phyloP scores from a whole-genome alignment of 2,888 invertebrate species.

The Eilema sororculum region DNA sequence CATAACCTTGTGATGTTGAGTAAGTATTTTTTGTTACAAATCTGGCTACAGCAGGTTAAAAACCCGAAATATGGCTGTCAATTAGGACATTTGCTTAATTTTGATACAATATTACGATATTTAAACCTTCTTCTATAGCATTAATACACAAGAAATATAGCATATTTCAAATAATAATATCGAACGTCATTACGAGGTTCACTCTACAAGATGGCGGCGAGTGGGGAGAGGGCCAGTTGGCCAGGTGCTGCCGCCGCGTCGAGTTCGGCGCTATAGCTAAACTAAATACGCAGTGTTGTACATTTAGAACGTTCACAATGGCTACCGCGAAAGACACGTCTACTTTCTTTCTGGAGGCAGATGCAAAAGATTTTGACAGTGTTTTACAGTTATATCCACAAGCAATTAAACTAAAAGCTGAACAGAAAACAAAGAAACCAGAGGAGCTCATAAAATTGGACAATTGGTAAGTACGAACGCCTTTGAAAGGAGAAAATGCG shows the following conservation, averaged over 20 bases:
- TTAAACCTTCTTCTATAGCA: conserved; percentile 44
- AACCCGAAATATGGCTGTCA: conserved; percentile 30
- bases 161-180: conserved; percentile 80
- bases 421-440: conserved; percentile 96
- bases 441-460: conserved; percentile 98
- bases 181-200: conserved; percentile 83
- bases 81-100: conserved; percentile 33
- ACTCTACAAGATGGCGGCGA: conserved; percentile 84
- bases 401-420: conserved; percentile 96
- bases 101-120: conserved; percentile 32
- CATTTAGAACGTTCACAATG: conserved; percentile 90
- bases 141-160: conserved; percentile 63
- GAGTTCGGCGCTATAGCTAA: conserved; percentile 87
- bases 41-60: conserved; percentile 43
- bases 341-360: conserved; percentile 97
- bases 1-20: conserved; percentile 84
- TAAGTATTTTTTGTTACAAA: conserved; percentile 78
- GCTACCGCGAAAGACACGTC: conserved; percentile 96
- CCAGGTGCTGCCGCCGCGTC: conserved; percentile 88
- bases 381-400: conserved; percentile 96
- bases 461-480: conserved; percentile 94
- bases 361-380: conserved; percentile 94
- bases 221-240: conserved; percentile 87
- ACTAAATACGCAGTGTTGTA: conserved; percentile 87
- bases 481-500: conserved; percentile 87